phyloP scores from a whole-genome alignment of 2,113 vertebrate species.

The Dinomys branickii region DNA sequence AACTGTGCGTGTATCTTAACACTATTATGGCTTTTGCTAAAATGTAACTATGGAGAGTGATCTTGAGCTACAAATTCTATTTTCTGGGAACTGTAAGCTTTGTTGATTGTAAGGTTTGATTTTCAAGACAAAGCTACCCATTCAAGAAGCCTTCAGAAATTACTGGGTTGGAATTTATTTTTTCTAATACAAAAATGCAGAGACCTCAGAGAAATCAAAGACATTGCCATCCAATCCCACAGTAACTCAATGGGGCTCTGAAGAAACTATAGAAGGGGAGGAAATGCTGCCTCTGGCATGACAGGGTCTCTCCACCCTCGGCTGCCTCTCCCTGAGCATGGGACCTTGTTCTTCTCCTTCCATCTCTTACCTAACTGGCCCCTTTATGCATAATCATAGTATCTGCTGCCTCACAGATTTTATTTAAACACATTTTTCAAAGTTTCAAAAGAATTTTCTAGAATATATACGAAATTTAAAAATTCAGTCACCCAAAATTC shows the following conservation, averaged over 20 bases:
- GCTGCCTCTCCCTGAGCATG: too few species aligned
- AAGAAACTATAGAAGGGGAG: not conserved
- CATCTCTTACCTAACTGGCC: not conserved
- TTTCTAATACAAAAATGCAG: not conserved
- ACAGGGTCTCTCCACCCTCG: rapidly evolving
- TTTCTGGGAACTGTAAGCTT: not conserved
- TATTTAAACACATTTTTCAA: not conserved
- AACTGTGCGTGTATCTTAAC: not conserved
- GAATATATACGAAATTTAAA: too few species aligned
- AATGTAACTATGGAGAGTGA: not conserved
- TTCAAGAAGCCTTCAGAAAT: not conserved
- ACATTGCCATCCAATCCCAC: not conserved
- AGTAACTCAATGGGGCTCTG: not conserved
- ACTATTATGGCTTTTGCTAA: not conserved
- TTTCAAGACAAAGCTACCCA: not conserved
- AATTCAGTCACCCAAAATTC: too few species aligned
- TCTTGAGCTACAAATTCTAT: not conserved
- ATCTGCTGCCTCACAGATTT: rapidly evolving
- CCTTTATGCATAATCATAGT: not conserved
- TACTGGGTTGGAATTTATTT: not conserved
- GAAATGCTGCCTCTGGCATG: rapidly evolving
- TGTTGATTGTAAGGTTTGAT: not conserved
- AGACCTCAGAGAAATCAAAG: not conserved
- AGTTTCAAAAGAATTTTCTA: not conserved
- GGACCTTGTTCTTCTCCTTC: not conserved